phyloP scores from a whole-genome alignment of 1,140 invertebrate species.

The Ylistrum balloti region DNA sequence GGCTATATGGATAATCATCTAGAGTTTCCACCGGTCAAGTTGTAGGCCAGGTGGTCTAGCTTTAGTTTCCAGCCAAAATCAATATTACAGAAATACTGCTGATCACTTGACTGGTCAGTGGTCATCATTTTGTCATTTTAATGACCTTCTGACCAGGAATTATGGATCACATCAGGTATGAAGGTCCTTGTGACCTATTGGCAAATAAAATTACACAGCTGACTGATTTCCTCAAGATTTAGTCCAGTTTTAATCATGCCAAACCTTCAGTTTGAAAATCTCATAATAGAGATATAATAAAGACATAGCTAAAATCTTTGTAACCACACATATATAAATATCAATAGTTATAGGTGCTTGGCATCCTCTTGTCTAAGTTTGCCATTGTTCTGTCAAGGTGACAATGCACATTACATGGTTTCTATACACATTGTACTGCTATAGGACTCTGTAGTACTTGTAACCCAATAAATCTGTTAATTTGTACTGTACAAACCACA shows the following conservation, averaged over 20 bases:
- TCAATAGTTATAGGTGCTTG: no score
- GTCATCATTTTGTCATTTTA: constrained; percentile 20
- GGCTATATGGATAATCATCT: not conserved
- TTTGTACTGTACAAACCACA: not conserved
- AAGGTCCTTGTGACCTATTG: not conserved
- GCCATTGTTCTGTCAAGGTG: no score
- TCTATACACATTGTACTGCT: no score
- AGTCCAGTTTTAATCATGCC: not conserved
- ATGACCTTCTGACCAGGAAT: not conserved
- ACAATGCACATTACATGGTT: no score
- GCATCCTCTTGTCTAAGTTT: no score
- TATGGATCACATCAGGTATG: not conserved
- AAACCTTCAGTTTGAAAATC: not conserved
- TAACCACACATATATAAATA: no score
- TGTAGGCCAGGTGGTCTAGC: not conserved
- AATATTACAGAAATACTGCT: not conserved
- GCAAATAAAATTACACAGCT: not conserved
- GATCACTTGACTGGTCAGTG: not conserved
- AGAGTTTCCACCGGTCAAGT: no score
- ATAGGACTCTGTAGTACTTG: no score
- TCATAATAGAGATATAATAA: not conserved
- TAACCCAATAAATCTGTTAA: not conserved
- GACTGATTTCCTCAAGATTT: not conserved
- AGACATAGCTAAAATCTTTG: no score
- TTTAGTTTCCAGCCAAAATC: not conserved